phyloP scores from a whole-genome alignment of 2,888 invertebrate species.

The Poecilobothrus nobilitatus region DNA sequence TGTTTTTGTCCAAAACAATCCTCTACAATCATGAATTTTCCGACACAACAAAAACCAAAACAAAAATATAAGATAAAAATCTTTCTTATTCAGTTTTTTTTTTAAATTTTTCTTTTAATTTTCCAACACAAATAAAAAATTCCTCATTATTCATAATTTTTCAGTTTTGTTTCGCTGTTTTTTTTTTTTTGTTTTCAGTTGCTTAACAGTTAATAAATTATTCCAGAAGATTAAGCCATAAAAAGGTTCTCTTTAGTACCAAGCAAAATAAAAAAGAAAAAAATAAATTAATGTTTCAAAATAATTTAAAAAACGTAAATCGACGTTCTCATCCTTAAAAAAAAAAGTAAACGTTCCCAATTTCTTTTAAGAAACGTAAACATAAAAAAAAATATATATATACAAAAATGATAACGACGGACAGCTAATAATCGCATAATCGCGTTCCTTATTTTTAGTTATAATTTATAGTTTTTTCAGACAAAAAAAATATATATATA shows the following conservation, averaged over 20 bases:
- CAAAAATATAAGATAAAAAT: neutral
- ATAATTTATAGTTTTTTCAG: neutral
- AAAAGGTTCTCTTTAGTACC: neutral
- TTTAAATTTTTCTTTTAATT: neutral
- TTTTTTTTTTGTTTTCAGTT: neutral
- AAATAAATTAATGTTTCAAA: neutral
- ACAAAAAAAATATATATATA: too few relatives aligned
- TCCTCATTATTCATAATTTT: constrained; percentile 6
- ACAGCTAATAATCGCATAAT: neutral
- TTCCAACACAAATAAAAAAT: neutral
- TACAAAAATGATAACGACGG: neutral
- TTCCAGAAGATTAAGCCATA: neutral
- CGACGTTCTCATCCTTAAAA: neutral
- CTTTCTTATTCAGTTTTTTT: neutral
- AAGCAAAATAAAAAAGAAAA: too few relatives aligned
- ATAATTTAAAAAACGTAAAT: neutral
- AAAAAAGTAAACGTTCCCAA: too few relatives aligned
- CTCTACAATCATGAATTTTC: neutral
- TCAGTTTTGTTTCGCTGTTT: neutral
- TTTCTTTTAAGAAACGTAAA: too few relatives aligned
- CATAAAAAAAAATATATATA: too few relatives aligned
- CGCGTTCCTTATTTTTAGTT: neutral
- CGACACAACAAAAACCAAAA: neutral
- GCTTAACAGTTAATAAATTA: constrained; percentile 1
- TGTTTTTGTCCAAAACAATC: too few relatives aligned